Evolutionary conservation across 2,888 invertebrate genomes (phyloP).

Genomic region (Lochmaea crataegi): DNA sequence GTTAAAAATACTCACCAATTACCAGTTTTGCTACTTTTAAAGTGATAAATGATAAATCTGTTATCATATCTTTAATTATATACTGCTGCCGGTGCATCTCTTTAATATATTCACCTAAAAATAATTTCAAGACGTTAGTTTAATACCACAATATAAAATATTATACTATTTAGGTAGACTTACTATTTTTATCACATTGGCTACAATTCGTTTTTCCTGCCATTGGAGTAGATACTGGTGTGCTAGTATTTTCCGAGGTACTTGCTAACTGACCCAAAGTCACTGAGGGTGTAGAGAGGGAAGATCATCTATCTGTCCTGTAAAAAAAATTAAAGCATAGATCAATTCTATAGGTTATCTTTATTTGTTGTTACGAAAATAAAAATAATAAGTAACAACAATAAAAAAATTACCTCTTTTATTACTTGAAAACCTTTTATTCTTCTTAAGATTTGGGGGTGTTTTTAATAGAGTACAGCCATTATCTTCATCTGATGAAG

Average conservation of each 20-base stretch:
- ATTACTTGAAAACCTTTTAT: too few relatives aligned
- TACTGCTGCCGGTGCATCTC: background rate
- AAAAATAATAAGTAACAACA: conserved; percentile 15
- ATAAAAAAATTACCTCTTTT: conserved; percentile 15
- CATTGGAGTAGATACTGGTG: too few relatives aligned
- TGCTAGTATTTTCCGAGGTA: background rate
- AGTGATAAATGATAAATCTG: too few relatives aligned
- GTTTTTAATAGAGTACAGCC: too few relatives aligned
- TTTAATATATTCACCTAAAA: conserved; percentile 23
- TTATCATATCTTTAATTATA: too few relatives aligned
- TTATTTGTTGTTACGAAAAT: background rate
- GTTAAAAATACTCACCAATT: too few relatives aligned
- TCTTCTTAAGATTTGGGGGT: too few relatives aligned
- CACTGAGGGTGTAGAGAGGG: conserved; percentile 15
- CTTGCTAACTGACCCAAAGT: background rate
- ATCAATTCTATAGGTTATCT: conserved; percentile 19
- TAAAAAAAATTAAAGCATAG: conserved; percentile 16
- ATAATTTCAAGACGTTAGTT: conserved; percentile 11
- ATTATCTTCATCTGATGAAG: conserved; percentile 16
- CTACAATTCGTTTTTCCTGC: too few relatives aligned
- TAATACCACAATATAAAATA: background rate
- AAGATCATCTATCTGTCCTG: conserved; percentile 1
- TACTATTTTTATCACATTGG: too few relatives aligned
- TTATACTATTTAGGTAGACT: background rate
- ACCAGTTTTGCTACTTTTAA: too few relatives aligned